Percentiles rank a stretch among this genome's conserved stretches.
Conservation (phyloP, 2,113 vertebrate species). For the Neofelis nebulosa region DNA sequence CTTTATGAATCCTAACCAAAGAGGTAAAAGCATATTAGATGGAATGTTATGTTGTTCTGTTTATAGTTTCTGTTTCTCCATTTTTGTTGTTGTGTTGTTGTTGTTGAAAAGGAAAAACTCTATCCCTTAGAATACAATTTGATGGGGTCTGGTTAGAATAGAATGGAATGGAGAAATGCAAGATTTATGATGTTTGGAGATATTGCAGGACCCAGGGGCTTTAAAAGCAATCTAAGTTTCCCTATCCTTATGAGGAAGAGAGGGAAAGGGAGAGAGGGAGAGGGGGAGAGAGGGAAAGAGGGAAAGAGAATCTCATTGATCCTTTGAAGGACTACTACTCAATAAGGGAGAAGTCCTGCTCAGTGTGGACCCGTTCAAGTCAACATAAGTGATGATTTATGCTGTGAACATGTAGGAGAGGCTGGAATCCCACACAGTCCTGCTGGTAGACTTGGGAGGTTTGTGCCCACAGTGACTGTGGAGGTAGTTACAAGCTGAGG, state of each 20-base stretch:
- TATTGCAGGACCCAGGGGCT: conserved; percentile 61
- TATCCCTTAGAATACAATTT: conserved; percentile 53
- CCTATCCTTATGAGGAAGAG: neutral
- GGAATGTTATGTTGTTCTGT: neutral
- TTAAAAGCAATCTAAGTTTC: conserved; percentile 63
- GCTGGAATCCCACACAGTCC: accelerated
- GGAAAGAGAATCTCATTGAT: conserved; percentile 71
- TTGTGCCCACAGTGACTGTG: neutral
- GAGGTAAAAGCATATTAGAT: neutral
- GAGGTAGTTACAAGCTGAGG: conserved; percentile 40
- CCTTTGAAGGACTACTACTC: conserved; percentile 71
- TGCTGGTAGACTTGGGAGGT: neutral
- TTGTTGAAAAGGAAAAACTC: conserved; percentile 80
- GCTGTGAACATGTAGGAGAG: neutral
- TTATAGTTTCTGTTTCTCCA: conserved; percentile 31
- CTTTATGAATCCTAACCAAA: neutral
- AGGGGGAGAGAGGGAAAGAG: neutral
- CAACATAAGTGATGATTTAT: neutral
- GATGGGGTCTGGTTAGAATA: neutral
- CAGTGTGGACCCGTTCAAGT: neutral
- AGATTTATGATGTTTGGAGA: conserved; percentile 66
- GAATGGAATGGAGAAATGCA: conserved; percentile 46
- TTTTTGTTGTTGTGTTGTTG: conserved; percentile 56
- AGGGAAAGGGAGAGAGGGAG: neutral
- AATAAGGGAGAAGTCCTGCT: conserved; percentile 46